Evolutionary conservation across 2,113 vertebrate genomes (phyloP).

Genomic region (western clawed frog (Xenopus tropicalis)): DNA sequence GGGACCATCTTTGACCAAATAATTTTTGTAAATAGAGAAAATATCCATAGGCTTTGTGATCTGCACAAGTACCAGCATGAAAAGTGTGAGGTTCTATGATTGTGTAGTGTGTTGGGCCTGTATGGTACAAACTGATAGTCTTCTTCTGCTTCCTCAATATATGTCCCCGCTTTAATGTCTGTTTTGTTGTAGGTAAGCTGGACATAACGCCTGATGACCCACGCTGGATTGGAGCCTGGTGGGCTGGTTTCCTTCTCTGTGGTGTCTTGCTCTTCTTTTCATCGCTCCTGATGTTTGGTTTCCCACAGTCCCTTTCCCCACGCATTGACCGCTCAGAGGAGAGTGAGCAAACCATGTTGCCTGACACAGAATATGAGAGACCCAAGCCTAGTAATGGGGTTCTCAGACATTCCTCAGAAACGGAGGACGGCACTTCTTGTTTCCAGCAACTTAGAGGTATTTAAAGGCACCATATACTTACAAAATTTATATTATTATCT

Average conservation of each 20-base stretch:
- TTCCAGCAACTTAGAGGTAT: slow-evolving; percentile 93
- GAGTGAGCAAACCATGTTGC: slow-evolving; percentile 90
- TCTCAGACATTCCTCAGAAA: slow-evolving; percentile 61
- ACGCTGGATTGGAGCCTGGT: slow-evolving; percentile 98
- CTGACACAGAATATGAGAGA: slow-evolving; percentile 73
- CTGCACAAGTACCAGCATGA: too few relatives aligned
- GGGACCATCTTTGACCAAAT: too few relatives aligned
- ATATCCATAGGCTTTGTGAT: too few relatives aligned
- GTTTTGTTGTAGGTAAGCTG: slow-evolving; percentile 70
- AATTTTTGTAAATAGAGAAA: too few relatives aligned
- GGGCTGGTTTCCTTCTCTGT: slow-evolving; percentile 96
- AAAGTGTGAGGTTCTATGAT: too few relatives aligned
- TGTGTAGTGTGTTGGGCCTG: too few relatives aligned
- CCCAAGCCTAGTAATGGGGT: slow-evolving; percentile 88
- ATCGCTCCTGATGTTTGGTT: slow-evolving; percentile 92
- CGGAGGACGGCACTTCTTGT: slow-evolving; percentile 74
- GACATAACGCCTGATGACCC: slow-evolving; percentile 91
- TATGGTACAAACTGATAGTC: too few relatives aligned
- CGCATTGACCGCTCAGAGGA: slow-evolving; percentile 69
- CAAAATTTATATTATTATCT: too few relatives aligned
- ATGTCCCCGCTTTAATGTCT: too few relatives aligned
- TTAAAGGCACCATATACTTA: neutral
- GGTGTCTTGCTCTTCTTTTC: slow-evolving; percentile 97
- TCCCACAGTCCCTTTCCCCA: slow-evolving; percentile 83
- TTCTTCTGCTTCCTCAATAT: too few relatives aligned